A percentile compares a stretch with the other conserved stretches of the same genome.
Conservation (phyloP, 2,888 invertebrate species). For the Sminthurides aquaticus region DNA sequence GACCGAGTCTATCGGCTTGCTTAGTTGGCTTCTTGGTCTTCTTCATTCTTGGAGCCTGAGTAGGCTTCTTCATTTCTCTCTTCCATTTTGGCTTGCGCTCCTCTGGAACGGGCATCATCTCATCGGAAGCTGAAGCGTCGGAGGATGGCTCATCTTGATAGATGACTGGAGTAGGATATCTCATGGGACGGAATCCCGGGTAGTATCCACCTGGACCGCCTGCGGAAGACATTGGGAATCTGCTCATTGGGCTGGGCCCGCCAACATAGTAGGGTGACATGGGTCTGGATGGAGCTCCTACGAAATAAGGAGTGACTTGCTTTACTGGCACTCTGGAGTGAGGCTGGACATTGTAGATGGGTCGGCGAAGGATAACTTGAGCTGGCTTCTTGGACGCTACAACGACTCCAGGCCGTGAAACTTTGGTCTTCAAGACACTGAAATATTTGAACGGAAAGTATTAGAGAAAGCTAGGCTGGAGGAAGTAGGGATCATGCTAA, state of each 20-base stretch:
- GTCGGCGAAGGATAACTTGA: constrained; percentile 12
- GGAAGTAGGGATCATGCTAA: too few relatives aligned
- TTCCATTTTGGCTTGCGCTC: constrained; percentile 7
- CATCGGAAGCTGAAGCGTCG: neutral
- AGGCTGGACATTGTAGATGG: constrained; percentile 18
- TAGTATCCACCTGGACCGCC: constrained; percentile 10
- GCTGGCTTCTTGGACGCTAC: neutral
- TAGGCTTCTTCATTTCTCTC: constrained; percentile 11
- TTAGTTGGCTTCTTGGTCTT: neutral
- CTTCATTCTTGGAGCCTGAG: neutral
- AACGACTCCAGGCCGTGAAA: neutral
- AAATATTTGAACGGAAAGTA: too few relatives aligned
- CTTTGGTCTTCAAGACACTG: constrained; percentile 1
- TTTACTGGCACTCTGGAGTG: constrained; percentile 10
- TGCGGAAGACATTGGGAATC: too few relatives aligned
- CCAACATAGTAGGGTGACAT: neutral
- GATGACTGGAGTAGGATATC: constrained; percentile 17
- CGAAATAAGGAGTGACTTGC: neutral
- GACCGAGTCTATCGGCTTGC: constrained; percentile 4
- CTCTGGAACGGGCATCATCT: neutral
- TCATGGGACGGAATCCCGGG: neutral
- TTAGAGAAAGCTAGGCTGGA: too few relatives aligned
- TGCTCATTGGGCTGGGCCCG: constrained; percentile 1
- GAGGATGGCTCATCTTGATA: constrained; percentile 15
- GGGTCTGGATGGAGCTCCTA: neutral